Conservation (phyloP, 2,888 invertebrate species). For the Machimus atricapillus region DNA sequence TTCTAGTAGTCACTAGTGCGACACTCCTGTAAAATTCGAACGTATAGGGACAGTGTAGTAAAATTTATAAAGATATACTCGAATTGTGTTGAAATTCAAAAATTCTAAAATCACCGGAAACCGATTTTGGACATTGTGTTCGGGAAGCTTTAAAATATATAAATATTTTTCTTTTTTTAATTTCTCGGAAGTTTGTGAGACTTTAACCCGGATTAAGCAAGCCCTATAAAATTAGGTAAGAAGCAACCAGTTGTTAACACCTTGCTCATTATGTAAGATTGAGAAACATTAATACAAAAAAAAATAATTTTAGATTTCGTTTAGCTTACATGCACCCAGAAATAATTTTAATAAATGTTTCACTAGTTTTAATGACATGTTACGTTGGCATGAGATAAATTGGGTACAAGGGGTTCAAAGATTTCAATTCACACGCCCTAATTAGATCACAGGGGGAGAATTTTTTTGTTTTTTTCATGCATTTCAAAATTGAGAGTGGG, state of each 20-base stretch:
- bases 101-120: not conserved
- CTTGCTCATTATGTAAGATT: conserved; percentile 5
- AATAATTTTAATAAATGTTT: conserved; percentile 5
- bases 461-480: not conserved
- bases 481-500: not conserved
- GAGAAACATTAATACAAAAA: conserved; percentile 7
- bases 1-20: not conserved
- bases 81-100: not conserved
- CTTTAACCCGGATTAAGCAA: not conserved
- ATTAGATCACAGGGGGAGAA: not conserved
- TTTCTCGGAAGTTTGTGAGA: not conserved
- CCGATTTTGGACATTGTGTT: not conserved
- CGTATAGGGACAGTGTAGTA: not conserved
- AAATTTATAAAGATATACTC: not conserved
- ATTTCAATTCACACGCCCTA: not conserved
- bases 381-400: not conserved
- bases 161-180: not conserved
- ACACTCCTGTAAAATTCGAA: not conserved
- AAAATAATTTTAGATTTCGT: conserved; percentile 1
- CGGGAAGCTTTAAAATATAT: not conserved
- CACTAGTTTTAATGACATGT: not conserved
- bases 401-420: not conserved
- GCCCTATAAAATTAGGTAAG: conserved; percentile 30
- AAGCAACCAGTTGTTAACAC: not conserved
- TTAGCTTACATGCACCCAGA: not conserved